Evolutionary conservation across 1,140 invertebrate genomes (phyloP), one percentile per base, ranked within the genome.

Genomic region (Maconellicoccus hirsutus): DNA sequence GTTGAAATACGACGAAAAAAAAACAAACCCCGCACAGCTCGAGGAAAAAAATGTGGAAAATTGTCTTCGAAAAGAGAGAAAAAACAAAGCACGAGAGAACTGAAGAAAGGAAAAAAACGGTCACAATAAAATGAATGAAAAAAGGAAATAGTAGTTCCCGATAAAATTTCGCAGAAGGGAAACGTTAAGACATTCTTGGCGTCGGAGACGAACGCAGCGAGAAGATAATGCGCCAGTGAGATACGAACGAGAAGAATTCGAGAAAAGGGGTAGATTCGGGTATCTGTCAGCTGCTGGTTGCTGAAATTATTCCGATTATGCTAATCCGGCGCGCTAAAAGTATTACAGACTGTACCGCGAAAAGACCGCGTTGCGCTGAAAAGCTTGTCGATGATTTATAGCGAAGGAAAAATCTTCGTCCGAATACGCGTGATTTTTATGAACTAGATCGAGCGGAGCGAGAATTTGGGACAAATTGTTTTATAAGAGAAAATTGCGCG

Each of bases 231-330:
- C 22, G 61, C n/a, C n/a, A n/a, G n/a, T n/a, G n/a, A n/a, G n/a
- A n/a, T n/a, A 59, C 4, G 52, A 59, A 59, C 3, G 52, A 22
- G 52, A 66, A 66, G 61, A 66, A 66, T 66, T 66, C 25, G 25
- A 66, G n/a, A 66, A 66, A 66, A 66, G 25, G 61, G 61, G 61
- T 66, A 66, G 61, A 66, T 66, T 66, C 25, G 3, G 19, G 61
- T 66, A 66, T 66, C 61, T 66, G 61, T 66, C 61, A 66, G 61
- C 61, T 66, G 61, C 61, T 66, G 61, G 61, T 16, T 66, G 61
- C 61, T 66, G 61, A 66, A 66, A 66, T 66, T 66, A 66, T 66
- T 66, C 61, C 61, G 61, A 66, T 66, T 66, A 66, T 66, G 61
- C 61, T 66, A 66, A 66, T 66, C 61, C 61, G 3, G n/a, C 61